These are phyloP conservation scores for Pluvianellus socialis DNA, from an alignment of 2,113 vertebrate genomes.

Conservation along the genomic window DNA sequence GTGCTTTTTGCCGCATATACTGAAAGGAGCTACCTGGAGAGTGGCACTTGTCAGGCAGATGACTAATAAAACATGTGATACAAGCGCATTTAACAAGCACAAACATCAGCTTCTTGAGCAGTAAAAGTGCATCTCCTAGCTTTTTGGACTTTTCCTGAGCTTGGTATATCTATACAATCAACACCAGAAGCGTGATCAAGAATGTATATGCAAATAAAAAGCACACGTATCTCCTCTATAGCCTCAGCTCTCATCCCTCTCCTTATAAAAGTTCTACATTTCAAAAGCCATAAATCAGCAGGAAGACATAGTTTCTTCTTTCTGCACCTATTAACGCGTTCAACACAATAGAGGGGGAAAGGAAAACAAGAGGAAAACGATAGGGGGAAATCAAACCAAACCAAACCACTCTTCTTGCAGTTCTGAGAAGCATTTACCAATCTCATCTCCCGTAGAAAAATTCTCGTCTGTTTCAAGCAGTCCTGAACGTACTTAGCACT, in stretches of 20 bases:
- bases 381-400: not conserved
- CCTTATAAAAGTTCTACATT: conserved; percentile 16
- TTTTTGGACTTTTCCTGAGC: not conserved
- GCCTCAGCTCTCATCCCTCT: not conserved
- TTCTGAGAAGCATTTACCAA: not conserved
- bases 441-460: not conserved
- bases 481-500: not conserved
- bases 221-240: not conserved
- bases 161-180: not conserved
- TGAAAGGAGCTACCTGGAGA: conserved; percentile 18
- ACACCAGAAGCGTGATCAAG: not conserved
- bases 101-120: not conserved
- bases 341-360: not conserved
- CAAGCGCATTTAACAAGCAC: not conserved
- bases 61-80: conserved; percentile 3
- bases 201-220: not conserved
- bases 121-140: not conserved
- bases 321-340: not conserved
- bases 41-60: not conserved
- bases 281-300: not conserved
- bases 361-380: not conserved
- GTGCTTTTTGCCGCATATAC: not conserved
- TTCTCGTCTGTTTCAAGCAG: not conserved
- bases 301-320: not conserved
- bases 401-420: not conserved